Percentiles rank a stretch among this genome's conserved stretches.
phyloP scores from a whole-genome alignment of 2,888 invertebrate genomes.

The Dexiosoma caninum region DNA sequence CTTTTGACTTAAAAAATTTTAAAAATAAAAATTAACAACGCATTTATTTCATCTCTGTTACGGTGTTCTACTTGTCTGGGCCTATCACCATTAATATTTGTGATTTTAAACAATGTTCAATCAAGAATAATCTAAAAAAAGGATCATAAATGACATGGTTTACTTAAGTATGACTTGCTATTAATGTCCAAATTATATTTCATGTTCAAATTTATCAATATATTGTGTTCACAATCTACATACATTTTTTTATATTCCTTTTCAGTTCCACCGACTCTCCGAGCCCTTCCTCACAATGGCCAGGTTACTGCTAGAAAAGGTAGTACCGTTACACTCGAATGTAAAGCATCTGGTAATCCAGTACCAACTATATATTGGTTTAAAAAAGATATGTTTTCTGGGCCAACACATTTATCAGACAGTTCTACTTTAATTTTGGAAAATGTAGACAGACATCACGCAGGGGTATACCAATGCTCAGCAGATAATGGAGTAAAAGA shows the following conservation, averaged over 20 bases:
- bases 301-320: conserved; percentile 85
- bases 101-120: too few relatives aligned
- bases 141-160: too few relatives aligned
- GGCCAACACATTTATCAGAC: conserved; percentile 78
- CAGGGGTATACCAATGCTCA: conserved; percentile 79
- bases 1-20: too few relatives aligned
- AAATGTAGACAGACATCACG: conserved; percentile 79
- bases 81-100: too few relatives aligned
- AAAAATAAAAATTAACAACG: too few relatives aligned
- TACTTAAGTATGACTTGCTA: too few relatives aligned
- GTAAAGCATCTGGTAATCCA: conserved; percentile 85
- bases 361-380: conserved; percentile 86
- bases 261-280: conserved; percentile 83
- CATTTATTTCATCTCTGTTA: too few relatives aligned
- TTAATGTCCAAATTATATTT: too few relatives aligned
- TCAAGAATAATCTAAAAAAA: too few relatives aligned
- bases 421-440: conserved; percentile 79
- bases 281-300: conserved; percentile 82
- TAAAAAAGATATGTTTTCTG: conserved; percentile 79
- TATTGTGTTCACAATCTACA: background rate
- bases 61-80: too few relatives aligned
- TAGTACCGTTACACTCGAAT: conserved; percentile 84
- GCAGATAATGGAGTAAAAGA: conserved; percentile 80
- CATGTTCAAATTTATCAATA: too few relatives aligned
- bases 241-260: background rate